phyloP scores from a whole-genome alignment of 1,140 invertebrate genomes.

The Grapholita molesta region DNA sequence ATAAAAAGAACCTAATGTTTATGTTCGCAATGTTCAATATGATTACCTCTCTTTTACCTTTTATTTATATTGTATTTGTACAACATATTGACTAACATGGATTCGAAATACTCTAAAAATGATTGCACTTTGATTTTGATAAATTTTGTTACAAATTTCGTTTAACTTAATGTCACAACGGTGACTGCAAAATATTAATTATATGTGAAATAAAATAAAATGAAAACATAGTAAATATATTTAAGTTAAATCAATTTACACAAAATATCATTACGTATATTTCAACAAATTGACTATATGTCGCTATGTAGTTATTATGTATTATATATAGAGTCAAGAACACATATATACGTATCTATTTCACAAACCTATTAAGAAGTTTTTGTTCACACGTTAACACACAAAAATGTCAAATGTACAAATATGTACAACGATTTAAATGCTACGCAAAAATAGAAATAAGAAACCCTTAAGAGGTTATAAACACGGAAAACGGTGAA shows the following conservation, averaged over 20 bases:
- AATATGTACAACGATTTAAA: constrained; percentile 41
- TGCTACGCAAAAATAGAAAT: constrained; percentile 17
- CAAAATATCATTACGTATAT: constrained; percentile 1
- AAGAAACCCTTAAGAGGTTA: neutral
- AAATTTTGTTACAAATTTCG: neutral
- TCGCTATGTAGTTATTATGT: constrained; percentile 5
- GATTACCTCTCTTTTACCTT: no score
- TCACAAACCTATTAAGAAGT: neutral
- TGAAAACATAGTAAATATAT: neutral
- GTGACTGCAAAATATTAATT: neutral
- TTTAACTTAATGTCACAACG: neutral
- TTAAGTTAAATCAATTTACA: constrained; percentile 5
- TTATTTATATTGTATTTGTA: no score
- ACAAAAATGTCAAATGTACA: constrained; percentile 37
- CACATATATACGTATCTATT: constrained; percentile 24
- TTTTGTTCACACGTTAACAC: constrained; percentile 21
- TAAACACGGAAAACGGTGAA: neutral
- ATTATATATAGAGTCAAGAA: constrained; percentile 28
- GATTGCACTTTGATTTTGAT: neutral
- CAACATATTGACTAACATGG: neutral
- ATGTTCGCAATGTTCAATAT: no score
- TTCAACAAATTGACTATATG: constrained; percentile 1
- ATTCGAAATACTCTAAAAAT: neutral
- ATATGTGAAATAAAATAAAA: constrained; percentile 4
- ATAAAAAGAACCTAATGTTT: no score